A percentile compares a stretch with the other conserved stretches of the same genome.
phyloP scores from a whole-genome alignment of 53 echinoderm and acorn worm genomes.

The Echinarachnius parma region DNA sequence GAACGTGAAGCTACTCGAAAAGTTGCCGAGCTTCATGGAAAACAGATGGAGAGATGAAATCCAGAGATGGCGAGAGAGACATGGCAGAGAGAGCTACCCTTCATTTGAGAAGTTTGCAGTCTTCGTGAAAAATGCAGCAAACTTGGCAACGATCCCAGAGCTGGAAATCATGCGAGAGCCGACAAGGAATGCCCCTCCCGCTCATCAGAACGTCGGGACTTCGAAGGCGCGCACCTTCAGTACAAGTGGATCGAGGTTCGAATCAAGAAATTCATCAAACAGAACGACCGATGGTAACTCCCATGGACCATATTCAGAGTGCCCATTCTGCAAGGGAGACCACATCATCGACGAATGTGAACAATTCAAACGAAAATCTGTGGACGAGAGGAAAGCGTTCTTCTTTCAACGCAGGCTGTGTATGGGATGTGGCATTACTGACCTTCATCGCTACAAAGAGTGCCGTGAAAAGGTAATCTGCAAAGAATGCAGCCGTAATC shows the following conservation, averaged over 20 bases:
- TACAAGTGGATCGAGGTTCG: not conserved
- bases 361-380: too few relatives aligned
- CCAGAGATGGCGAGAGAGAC: constrained; percentile 1
- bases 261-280: too few relatives aligned
- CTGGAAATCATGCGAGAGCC: not conserved
- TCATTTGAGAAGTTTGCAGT: constrained; percentile 12
- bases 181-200: not conserved
- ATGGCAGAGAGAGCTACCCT: constrained; percentile 10
- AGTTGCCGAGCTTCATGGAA: constrained; percentile 24
- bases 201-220: not conserved
- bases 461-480: constrained; percentile 7
- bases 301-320: too few relatives aligned
- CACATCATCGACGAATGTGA: too few relatives aligned
- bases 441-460: too few relatives aligned
- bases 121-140: constrained; percentile 23
- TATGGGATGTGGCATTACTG: too few relatives aligned
- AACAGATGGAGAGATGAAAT: constrained; percentile 33
- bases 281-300: too few relatives aligned
- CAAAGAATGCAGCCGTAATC: constrained; percentile 26
- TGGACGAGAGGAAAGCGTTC: too few relatives aligned
- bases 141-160: constrained; percentile 34
- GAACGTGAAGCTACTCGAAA: constrained; percentile 34
- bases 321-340: too few relatives aligned
- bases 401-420: too few relatives aligned
- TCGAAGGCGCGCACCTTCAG: not conserved